Base-by-base conservation (phyloP, 2,113 vertebrate genomes). In the Megaptera novaeangliae region DNA sequence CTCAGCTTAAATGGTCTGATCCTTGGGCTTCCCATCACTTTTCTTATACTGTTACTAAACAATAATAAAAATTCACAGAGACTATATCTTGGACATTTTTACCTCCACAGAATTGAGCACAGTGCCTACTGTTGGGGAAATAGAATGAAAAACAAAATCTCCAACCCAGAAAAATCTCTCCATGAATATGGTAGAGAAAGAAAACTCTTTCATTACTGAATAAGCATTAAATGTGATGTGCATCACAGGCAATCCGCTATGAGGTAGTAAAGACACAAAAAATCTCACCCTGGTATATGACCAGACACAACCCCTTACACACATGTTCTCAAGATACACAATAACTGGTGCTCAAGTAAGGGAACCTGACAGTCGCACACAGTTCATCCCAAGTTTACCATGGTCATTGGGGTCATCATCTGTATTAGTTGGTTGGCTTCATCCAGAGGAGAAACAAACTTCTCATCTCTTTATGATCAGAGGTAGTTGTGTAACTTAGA, bases 171-270 rank as follows among this genome's bases (percentile, higher is more conserved):
- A 86, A 86, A 75, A 44, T 61, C 31, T 93, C 36, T n/a, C 44
- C 46, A 49, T 57, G 29, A 63, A 80, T 34, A 27, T 0, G 29
- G 75, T 27, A 75, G 66, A 82, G 74, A 88, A 41, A 90, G 80
- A 81, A 49, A 39, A 77, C 25, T 5, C 20, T 52, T 29, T 46
- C 55, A 13, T 71, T 46, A 34, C 13, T n/a, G 23, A 71, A 13
- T 41, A 82, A 63, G 13, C 77, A 66, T 23, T 46, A 72, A 80
- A 72, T 20, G 36, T 13, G 55, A 29, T 20, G 1, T 4, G 10
- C 10, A 5, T 57, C 29, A 41, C 5, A 14, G 44, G 34, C 8
- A 11, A 63, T 72, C 69, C 0, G 0, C 71, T 57, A 17, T 20
- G 44, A 66, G 61, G 13, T 3, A 20, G 74, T 14, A 29, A 34